These are phyloP conservation scores for Peromyscus polionotus DNA, from an alignment of 2,113 vertebrate species.

Conservation along the genomic window DNA sequence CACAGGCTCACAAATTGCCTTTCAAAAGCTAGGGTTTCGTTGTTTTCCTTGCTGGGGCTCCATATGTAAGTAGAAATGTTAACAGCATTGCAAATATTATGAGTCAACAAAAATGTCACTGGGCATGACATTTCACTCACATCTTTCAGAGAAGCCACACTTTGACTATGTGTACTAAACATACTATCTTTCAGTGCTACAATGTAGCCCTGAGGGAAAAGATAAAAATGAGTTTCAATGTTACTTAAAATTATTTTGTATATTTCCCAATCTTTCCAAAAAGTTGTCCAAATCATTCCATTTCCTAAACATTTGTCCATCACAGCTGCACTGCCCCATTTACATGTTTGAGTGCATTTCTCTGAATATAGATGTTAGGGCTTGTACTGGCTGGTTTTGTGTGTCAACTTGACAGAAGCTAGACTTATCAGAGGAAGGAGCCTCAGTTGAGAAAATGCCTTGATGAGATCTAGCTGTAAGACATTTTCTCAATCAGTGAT, in stretches of 20 bases:
- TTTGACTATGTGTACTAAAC: neutral
- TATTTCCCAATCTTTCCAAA: neutral
- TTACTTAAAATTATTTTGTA: neutral
- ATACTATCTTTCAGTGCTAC: neutral
- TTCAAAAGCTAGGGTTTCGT: neutral
- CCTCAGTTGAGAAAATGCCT: no score
- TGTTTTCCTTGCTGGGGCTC: neutral
- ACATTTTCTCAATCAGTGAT: no score
- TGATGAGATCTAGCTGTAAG: no score
- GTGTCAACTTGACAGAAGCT: no score
- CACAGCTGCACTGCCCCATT: neutral
- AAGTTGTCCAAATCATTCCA: neutral
- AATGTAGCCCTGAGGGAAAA: neutral
- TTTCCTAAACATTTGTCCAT: neutral
- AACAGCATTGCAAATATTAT: conserved; percentile 37
- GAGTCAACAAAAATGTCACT: conserved; percentile 35
- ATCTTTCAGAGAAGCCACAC: conserved; percentile 23
- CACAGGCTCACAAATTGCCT: neutral
- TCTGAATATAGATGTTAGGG: neutral
- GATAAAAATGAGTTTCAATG: neutral
- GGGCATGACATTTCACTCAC: neutral
- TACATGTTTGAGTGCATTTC: neutral
- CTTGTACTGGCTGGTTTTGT: neutral
- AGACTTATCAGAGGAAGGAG: no score
- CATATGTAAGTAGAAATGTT: neutral